phyloP scores from a whole-genome alignment of 2,113 vertebrate genomes.

The Antechinus flavipes region DNA sequence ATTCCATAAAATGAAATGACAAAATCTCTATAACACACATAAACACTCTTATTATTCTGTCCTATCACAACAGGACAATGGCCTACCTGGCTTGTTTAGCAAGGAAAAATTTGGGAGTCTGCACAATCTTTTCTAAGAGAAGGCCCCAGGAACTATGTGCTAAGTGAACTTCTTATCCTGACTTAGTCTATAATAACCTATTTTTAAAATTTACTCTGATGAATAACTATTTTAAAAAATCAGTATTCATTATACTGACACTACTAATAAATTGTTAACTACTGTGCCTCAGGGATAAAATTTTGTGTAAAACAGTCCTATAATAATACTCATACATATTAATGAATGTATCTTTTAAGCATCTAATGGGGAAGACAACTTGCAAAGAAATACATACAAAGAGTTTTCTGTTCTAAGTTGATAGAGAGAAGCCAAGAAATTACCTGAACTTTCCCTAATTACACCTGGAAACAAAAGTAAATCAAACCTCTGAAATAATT shows the following conservation, averaged over 20 bases:
- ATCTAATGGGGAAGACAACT: neutral
- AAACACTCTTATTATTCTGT: neutral
- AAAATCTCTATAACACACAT: neutral
- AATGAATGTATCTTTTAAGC: neutral
- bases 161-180: neutral
- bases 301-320: neutral
- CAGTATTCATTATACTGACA: neutral
- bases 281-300: neutral
- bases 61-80: neutral
- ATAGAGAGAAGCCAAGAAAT: too few relatives aligned
- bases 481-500: too few relatives aligned
- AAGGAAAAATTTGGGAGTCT: neutral
- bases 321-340: neutral
- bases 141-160: neutral
- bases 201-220: neutral
- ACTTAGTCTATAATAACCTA: neutral
- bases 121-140: neutral
- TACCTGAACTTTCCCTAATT: too few relatives aligned
- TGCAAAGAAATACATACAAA: neutral
- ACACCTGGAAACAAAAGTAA: too few relatives aligned
- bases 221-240: neutral
- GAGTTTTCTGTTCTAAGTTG: too few relatives aligned
- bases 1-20: neutral
- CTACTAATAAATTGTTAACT: neutral
- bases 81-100: neutral